These are phyloP conservation scores for Dryadula phaetusa DNA, from an alignment of 2,888 invertebrate genomes.

Conservation along the genomic window DNA sequence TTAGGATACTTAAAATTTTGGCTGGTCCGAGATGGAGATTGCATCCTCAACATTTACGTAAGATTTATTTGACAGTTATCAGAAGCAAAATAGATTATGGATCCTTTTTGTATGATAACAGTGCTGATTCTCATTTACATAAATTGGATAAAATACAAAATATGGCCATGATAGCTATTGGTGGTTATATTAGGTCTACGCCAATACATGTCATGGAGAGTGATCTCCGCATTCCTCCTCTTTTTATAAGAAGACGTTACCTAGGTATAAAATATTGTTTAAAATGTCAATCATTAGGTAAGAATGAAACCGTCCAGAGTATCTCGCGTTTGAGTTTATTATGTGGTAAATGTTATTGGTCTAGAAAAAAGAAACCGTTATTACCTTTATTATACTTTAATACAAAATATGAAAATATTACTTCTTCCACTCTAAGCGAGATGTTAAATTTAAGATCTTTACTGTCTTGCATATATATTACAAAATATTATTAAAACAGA, in stretches of 20 bases:
- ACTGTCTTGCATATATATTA: constrained; percentile 6
- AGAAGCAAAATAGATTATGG: constrained; percentile 33
- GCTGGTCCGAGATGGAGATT: constrained; percentile 8
- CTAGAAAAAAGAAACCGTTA: constrained; percentile 29
- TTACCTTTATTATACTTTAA: background rate
- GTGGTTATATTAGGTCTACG: background rate
- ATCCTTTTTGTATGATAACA: constrained; percentile 25
- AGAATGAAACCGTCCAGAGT: constrained; percentile 13
- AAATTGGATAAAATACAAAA: constrained; percentile 47
- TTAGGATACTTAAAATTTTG: constrained; percentile 22
- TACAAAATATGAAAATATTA: constrained; percentile 9
- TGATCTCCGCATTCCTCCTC: constrained; percentile 18
- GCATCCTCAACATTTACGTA: constrained; percentile 14
- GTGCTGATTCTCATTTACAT: constrained; percentile 24
- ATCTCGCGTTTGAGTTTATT: constrained; percentile 8
- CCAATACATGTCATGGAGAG: constrained; percentile 27
- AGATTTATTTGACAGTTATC: constrained; percentile 17
- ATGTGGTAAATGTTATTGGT: constrained; percentile 22
- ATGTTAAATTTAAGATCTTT: constrained; percentile 19
- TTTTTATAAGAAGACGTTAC: constrained; percentile 19
- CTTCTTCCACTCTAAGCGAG: background rate
- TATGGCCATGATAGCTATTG: constrained; percentile 4
- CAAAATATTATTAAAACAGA: background rate
- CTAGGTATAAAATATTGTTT: constrained; percentile 24
- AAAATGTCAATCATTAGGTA: constrained; percentile 13